Base-by-base conservation (phyloP, 1,140 invertebrate species). In the Akabosia matsudoensis region DNA sequence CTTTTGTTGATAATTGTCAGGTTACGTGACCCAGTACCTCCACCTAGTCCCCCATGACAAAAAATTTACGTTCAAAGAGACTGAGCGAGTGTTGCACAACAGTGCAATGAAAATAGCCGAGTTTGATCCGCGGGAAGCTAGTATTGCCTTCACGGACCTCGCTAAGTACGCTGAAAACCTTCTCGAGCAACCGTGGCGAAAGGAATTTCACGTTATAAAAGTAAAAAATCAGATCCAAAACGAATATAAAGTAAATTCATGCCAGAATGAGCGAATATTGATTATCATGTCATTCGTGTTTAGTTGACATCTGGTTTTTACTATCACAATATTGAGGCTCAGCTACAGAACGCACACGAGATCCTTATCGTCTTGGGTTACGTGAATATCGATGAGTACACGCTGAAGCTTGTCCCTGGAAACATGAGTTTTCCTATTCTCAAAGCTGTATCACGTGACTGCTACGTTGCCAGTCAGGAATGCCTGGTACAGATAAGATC, bases 381-480 rank as follows among this genome's bases (percentile, higher is more conserved):
- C 83, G 89, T 88, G 64, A 85, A 89, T 33, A 84, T 87, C 34
- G 87, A 87, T 14, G 84, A 88, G 37, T 87, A 87, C n/a, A 82
- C 90, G 7, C 83, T 86, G 13, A 85, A 85, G 16, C 84, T 88
- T 70, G 83, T 88, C 0, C 85, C 93, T 1, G n/a, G n/a, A 18
- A 90, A 92, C 1, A 88, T 93, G 45, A 93, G 93, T 84, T 92
- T 91, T 0, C 92, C 94, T 83, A 89, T 89, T 84, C 90, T 94
- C 0, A 89, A 90, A 0, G 89, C 88, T 74, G 90, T 95, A 0
- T 92, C 92, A 4, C 86, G 92, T 61, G 93, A 96, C 85, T 92
- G 92, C 1, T 88, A 95, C 76, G 89, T 94, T n/a, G 94, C 94
- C 26, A 92, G 92, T 85, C 92, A 93, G 51, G 94, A 96, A 85